Base-by-base conservation (phyloP, 2,888 invertebrate genomes). In the Penaeus monodon region DNA sequence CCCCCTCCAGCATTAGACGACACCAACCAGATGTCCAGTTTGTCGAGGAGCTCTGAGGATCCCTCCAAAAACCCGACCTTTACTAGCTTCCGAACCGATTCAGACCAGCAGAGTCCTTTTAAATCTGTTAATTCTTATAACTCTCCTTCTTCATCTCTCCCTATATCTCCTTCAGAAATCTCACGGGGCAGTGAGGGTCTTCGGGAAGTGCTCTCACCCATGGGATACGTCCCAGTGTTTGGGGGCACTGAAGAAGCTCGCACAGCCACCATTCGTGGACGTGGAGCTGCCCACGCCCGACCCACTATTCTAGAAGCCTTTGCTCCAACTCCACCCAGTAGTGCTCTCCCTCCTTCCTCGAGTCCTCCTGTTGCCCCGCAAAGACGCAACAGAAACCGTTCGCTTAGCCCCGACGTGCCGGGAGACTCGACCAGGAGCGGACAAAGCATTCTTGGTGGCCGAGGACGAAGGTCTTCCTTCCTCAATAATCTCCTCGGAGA, bases 1-100 rank as follows among this genome's bases (percentile, higher is more conserved):
- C 88, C 91, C 22, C 89, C 89, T 17, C 81, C 90, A n/a, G 88
- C 87, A n/a, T 29, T 90, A 44, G 89, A 89, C 49, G 90, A 86
- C 76, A 74, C 73, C 44, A 88, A 76, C 2, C 73, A 57, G 49
- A 73, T 74, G 65, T n/a, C 80, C 29, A 38, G 68, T 29, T 17
- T 78, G 1, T 44, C 29, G 38, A 44, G 33, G 12, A 74, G 33
- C 10, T 24, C 80, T 33, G 66, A 86, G 24, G 81, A 88, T 57
- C 64, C 68, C 49, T 38, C 77, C 10, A 81, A 84, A 68, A 85
- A 70, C 73, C 82, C 84, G 44, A 70, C 86, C 65, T 81, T 89
- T 44, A 77, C 65, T 57, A 89, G 89, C 68, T 89, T 89, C 68
- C 86, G 78, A 68, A 70, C 84, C n/a, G n/a, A 82, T 38, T 44